A percentile compares a stretch with the other conserved stretches of the same genome.
phyloP scores from a whole-genome alignment of 2,888 invertebrate genomes.

The Melanotus villosus region DNA sequence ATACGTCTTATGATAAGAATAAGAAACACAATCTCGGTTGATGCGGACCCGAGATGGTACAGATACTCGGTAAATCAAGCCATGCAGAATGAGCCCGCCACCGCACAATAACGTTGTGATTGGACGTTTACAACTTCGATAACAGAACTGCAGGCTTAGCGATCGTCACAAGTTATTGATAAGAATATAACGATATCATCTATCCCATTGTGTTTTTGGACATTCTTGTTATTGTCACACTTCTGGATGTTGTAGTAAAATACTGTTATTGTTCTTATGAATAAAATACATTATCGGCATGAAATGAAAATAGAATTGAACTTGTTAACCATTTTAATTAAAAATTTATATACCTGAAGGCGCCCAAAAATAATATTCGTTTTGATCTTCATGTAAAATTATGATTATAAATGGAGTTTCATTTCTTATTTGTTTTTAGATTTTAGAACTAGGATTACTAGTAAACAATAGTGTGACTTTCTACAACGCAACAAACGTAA shows the following conservation, averaged over 20 bases:
- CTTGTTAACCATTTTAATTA: no score
- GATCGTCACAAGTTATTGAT: slow-evolving; percentile 53
- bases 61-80: slow-evolving; percentile 54
- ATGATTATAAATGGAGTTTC: no score
- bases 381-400: no score
- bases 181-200: slow-evolving; percentile 44
- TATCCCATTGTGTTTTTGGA: slow-evolving; percentile 15
- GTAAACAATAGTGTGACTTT: no score
- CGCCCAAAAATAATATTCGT: no score
- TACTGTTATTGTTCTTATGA: neutral
- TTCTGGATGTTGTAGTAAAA: neutral
- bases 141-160: slow-evolving; percentile 50
- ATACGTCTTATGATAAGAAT: slow-evolving; percentile 62
- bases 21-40: slow-evolving; percentile 59
- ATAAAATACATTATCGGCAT: no score
- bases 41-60: slow-evolving; percentile 56
- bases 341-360: no score
- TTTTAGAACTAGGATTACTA: no score
- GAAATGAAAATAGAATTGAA: no score
- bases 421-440: no score
- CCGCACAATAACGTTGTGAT: slow-evolving; percentile 58
- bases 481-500: no score
- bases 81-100: slow-evolving; percentile 57
- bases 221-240: neutral
- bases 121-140: slow-evolving; percentile 57